Evolutionary conservation across 2,797 vertebrate species (phyloP).

Genomic region (Chromobotia macracanthus): DNA sequence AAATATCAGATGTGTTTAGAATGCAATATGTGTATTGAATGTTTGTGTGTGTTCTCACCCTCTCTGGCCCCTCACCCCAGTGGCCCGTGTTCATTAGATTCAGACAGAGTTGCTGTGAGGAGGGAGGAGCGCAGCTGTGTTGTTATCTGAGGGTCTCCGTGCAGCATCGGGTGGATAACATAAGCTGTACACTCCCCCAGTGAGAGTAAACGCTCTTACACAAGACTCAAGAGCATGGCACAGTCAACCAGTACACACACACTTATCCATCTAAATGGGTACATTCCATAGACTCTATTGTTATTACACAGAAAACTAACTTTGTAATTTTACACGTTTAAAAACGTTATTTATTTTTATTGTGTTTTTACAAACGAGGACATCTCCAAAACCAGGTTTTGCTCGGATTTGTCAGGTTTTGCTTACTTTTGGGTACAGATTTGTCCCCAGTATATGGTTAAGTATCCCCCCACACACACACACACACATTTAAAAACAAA

Average conservation of each 20-base stretch:
- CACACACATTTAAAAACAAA: constrained; percentile 18
- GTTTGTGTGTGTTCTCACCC: constrained; percentile 16
- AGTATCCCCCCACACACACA: constrained; percentile 7
- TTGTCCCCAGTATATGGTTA: too few species aligned
- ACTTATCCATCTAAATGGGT: not conserved
- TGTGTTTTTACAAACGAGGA: too few species aligned
- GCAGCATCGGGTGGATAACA: constrained; percentile 67
- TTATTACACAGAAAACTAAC: too few species aligned
- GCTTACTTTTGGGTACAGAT: too few species aligned
- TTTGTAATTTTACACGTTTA: too few species aligned
- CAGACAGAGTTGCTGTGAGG: constrained; percentile 69
- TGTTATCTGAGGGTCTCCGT: constrained; percentile 76
- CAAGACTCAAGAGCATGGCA: constrained; percentile 60
- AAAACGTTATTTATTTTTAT: too few species aligned
- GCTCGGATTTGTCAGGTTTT: too few species aligned
- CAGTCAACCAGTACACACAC: constrained; percentile 30
- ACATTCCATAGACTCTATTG: too few species aligned
- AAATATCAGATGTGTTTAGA: not conserved
- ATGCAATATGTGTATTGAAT: not conserved
- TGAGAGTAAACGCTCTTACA: constrained; percentile 54
- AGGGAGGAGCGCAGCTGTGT: constrained; percentile 70
- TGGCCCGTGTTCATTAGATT: constrained; percentile 79
- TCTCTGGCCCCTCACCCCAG: constrained; percentile 65
- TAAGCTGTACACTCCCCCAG: constrained; percentile 49
- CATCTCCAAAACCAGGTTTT: too few species aligned